Evolutionary conservation across 2,797 vertebrate species (phyloP).

Genomic region (Leuciscus waleckii): DNA sequence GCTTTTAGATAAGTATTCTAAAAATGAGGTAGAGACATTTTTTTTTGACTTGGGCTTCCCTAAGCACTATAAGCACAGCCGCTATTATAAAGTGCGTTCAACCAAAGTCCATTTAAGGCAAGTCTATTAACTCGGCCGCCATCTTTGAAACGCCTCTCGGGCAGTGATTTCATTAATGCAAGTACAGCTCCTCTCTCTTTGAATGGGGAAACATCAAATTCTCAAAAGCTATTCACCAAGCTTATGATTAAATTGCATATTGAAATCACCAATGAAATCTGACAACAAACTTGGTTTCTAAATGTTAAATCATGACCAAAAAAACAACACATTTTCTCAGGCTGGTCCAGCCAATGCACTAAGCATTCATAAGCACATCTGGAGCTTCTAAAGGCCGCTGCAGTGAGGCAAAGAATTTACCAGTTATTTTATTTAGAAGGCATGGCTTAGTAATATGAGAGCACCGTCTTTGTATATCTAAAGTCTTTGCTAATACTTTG

Average conservation of each 20-base stretch:
- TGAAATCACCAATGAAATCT: too few species aligned
- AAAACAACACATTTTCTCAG: not conserved
- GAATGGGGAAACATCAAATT: not conserved
- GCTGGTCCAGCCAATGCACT: not conserved
- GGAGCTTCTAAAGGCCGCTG: not conserved
- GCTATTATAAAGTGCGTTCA: not conserved
- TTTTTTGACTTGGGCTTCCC: too few species aligned
- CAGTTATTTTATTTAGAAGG: not conserved
- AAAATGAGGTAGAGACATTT: too few species aligned
- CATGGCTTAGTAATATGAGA: not conserved
- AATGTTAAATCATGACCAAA: not conserved
- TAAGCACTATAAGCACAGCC: not conserved
- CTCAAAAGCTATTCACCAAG: not conserved
- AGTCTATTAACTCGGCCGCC: not conserved
- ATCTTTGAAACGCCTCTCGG: not conserved
- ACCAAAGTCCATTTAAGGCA: not conserved
- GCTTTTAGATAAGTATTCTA: too few species aligned
- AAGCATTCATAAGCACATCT: not conserved
- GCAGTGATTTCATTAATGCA: not conserved
- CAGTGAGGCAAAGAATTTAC: not conserved
- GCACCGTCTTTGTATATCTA: not conserved
- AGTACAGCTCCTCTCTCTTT: not conserved
- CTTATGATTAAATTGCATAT: not conserved
- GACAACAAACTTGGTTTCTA: not conserved
- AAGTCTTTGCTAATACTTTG: not conserved